Conservation (phyloP, 2,797 vertebrate genomes). For the Microctenopoma lineatum region DNA sequence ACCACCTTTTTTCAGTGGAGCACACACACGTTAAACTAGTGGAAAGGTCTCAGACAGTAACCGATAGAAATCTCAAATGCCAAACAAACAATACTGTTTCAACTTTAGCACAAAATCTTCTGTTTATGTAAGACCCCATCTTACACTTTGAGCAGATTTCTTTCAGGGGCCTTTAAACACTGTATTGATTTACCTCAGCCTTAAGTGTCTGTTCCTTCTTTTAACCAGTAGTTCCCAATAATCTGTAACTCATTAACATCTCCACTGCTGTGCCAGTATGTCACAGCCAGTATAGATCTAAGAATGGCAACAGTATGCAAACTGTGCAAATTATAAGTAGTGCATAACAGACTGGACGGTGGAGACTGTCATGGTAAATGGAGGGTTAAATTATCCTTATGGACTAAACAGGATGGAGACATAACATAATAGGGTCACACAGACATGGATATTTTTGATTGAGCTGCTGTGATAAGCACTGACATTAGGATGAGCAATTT, state of each 20-base stretch:
- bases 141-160: slow-evolving; percentile 5
- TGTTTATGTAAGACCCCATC: neutral
- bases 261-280: slow-evolving; percentile 66
- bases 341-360: slow-evolving; percentile 38
- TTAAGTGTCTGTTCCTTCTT: slow-evolving; percentile 26
- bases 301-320: slow-evolving; percentile 56
- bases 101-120: neutral
- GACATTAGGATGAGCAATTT: slow-evolving; percentile 71
- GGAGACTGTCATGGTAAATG: slow-evolving; percentile 56
- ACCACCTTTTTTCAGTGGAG: neutral
- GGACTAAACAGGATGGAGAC: slow-evolving; percentile 56
- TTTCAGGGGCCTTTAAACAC: slow-evolving; percentile 36
- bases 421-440: slow-evolving; percentile 57
- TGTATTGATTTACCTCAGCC: slow-evolving; percentile 34
- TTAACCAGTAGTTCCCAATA: slow-evolving; percentile 46
- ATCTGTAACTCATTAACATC: slow-evolving; percentile 73
- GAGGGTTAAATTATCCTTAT: slow-evolving; percentile 73
- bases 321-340: slow-evolving; percentile 59
- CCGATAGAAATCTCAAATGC: neutral
- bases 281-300: slow-evolving; percentile 53
- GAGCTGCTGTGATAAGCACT: slow-evolving; percentile 67
- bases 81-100: slow-evolving; percentile 13
- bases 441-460: slow-evolving; percentile 45
- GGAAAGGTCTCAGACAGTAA: neutral
- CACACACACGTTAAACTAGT: neutral